phyloP scores from a whole-genome alignment of 2,113 vertebrate species.

The Odontesthes bonariensis region DNA sequence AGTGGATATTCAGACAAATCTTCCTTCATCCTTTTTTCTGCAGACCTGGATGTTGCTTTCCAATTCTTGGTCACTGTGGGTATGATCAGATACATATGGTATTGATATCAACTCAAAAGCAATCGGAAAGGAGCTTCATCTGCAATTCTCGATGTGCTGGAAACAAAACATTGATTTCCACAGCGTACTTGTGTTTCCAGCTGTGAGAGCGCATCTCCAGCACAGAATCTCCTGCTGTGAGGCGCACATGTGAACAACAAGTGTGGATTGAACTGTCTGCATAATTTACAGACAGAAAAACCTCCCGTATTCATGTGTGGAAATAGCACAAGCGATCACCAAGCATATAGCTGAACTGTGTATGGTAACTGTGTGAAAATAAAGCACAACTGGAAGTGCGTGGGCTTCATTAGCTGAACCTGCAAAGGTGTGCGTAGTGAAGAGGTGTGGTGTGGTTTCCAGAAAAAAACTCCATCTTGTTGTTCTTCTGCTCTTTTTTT shows the following conservation, averaged over 20 bases:
- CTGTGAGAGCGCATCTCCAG: neutral
- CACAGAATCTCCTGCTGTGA: neutral
- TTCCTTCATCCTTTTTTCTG: no score
- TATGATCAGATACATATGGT: neutral
- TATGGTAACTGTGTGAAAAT: no score
- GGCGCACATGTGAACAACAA: neutral
- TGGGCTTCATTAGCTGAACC: no score
- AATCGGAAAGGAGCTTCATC: neutral
- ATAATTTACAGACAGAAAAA: neutral
- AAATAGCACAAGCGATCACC: no score
- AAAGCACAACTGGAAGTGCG: no score
- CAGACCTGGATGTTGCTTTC: neutral
- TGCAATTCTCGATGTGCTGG: neutral
- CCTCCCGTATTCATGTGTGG: no score
- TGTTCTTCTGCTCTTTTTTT: no score
- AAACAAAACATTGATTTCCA: neutral
- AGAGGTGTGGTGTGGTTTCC: no score
- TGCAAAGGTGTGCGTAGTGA: no score
- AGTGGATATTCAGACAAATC: no score
- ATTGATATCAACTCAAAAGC: neutral
- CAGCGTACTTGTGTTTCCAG: neutral
- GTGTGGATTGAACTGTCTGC: neutral
- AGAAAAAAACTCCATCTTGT: no score
- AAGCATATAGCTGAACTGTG: no score
- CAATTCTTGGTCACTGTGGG: neutral